phyloP scores from a whole-genome alignment of 2,888 invertebrate species.

The Microplitis manilae region DNA sequence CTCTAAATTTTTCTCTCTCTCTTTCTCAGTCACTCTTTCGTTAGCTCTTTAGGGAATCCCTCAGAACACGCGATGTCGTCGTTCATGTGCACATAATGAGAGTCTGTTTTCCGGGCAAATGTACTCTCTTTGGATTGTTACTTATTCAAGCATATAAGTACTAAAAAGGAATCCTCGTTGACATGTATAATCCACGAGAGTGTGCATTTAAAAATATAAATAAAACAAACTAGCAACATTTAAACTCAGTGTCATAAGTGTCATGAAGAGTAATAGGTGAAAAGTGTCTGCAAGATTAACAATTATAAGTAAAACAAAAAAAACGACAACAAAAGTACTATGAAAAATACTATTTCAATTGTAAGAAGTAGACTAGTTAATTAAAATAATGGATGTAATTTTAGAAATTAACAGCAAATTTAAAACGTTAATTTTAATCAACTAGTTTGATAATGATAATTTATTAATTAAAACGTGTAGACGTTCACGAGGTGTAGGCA shows the following conservation, averaged over 20 bases:
- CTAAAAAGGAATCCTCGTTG: slow-evolving; percentile 20
- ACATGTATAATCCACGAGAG: slow-evolving; percentile 5
- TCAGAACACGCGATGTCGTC: slow-evolving; percentile 36
- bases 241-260: slow-evolving; percentile 25
- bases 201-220: slow-evolving; percentile 20
- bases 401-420: background rate
- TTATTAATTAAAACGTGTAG: slow-evolving; percentile 34
- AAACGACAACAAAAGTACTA: slow-evolving; percentile 1
- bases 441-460: slow-evolving; percentile 2
- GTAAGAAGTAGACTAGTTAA: background rate
- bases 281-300: slow-evolving; percentile 39
- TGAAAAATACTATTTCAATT: background rate
- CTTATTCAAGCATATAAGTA: slow-evolving; percentile 30
- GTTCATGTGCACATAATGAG: slow-evolving; percentile 37
- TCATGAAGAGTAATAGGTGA: slow-evolving; percentile 36
- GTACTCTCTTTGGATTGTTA: slow-evolving; percentile 28
- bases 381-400: slow-evolving; percentile 2
- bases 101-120: slow-evolving; percentile 17
- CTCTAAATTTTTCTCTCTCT: background rate
- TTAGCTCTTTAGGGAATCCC: slow-evolving; percentile 4
- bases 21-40: background rate
- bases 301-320: slow-evolving; percentile 9
- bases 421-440: slow-evolving; percentile 2
- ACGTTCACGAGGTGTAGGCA: slow-evolving; percentile 47
- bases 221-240: slow-evolving; percentile 13